Conservation (phyloP, 2,797 vertebrate genomes). For the Amblyopsis hoosieri region DNA sequence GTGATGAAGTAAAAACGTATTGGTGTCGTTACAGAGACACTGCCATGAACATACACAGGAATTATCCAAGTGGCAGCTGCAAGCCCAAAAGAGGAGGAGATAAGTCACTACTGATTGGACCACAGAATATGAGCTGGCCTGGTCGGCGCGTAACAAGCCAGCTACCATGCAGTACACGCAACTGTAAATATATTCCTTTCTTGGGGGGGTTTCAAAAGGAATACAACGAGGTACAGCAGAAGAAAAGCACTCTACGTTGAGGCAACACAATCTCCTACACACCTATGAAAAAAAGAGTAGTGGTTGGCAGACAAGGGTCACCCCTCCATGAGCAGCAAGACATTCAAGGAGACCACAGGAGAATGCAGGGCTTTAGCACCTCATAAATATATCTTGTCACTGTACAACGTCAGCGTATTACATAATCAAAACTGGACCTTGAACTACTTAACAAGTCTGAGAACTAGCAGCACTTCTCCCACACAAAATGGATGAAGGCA, state of each 20-base stretch:
- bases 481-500: slow-evolving; percentile 18
- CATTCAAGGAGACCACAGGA: not conserved
- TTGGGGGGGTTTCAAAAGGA: slow-evolving; percentile 37
- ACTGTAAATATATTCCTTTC: slow-evolving; percentile 54
- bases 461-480: not conserved
- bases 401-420: not conserved
- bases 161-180: slow-evolving; percentile 22
- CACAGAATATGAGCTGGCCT: slow-evolving; percentile 70
- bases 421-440: not conserved
- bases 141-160: slow-evolving; percentile 35
- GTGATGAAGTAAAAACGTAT: slow-evolving; percentile 33
- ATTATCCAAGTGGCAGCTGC: slow-evolving; percentile 75
- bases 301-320: not conserved
- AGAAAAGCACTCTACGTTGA: too few relatives aligned
- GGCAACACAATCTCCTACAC: too few relatives aligned
- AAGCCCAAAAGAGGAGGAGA: slow-evolving; percentile 65
- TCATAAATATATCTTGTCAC: not conserved
- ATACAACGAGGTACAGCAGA: slow-evolving; percentile 23
- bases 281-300: not conserved
- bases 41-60: slow-evolving; percentile 41
- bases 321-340: not conserved
- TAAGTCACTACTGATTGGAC: slow-evolving; percentile 76
- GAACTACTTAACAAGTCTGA: not conserved
- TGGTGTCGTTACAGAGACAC: slow-evolving; percentile 63
- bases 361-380: not conserved